These are phyloP conservation scores for Chelonia mydas DNA, from an alignment of 2,797 vertebrate species.

Conservation along the genomic window DNA sequence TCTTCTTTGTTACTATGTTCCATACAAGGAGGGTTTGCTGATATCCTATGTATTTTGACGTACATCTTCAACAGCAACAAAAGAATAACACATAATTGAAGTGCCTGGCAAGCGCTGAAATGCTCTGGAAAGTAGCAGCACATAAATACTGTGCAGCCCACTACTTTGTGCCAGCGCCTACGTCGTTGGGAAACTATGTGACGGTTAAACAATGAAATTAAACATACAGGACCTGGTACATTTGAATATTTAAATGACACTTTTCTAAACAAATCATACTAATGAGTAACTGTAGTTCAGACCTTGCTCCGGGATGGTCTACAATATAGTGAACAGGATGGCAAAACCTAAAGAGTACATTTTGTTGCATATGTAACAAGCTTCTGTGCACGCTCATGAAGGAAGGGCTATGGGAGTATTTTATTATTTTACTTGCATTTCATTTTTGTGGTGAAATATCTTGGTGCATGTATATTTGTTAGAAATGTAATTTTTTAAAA, in stretches of 20 bases:
- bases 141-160: slow-evolving; percentile 79
- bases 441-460: background rate
- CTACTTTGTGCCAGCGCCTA: slow-evolving; percentile 74
- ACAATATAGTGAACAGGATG: background rate
- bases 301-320: slow-evolving; percentile 33
- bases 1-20: background rate
- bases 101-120: slow-evolving; percentile 42
- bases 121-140: slow-evolving; percentile 71
- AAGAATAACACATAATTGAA: slow-evolving; percentile 59
- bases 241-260: slow-evolving; percentile 85
- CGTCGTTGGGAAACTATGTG: slow-evolving; percentile 85
- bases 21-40: slow-evolving; percentile 5
- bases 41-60: slow-evolving; percentile 2
- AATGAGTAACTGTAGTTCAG: slow-evolving; percentile 57
- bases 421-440: background rate
- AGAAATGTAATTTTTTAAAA: background rate
- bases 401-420: background rate
- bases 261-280: slow-evolving; percentile 82
- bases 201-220: slow-evolving; percentile 85
- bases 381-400: background rate
- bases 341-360: background rate
- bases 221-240: slow-evolving; percentile 82
- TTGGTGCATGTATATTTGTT: background rate
- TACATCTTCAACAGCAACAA: slow-evolving; percentile 38
- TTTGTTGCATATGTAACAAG: background rate